Conservation (phyloP, 1,140 invertebrate genomes). For the Drosophila ohnishii region DNA sequence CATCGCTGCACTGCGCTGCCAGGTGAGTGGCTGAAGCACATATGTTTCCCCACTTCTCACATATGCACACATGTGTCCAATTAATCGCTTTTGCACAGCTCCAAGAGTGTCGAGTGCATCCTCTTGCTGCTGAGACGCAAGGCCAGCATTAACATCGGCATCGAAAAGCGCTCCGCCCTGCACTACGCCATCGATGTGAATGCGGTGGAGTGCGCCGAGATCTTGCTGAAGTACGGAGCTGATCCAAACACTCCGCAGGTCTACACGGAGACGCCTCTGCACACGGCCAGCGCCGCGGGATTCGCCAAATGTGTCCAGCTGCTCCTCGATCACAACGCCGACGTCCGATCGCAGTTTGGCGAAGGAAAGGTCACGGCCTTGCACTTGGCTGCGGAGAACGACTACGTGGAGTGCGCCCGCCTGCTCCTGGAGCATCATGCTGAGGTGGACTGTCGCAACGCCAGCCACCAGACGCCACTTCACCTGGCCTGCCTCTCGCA, state of each 20-base stretch:
- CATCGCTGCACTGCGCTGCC: slow-evolving; percentile 90
- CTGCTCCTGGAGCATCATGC: slow-evolving; percentile 90
- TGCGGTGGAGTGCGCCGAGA: slow-evolving; percentile 87
- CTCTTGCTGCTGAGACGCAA: slow-evolving; percentile 86
- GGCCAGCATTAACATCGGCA: slow-evolving; percentile 89
- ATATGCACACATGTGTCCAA: slow-evolving; percentile 1
- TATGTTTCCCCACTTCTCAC: neutral
- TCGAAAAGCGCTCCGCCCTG: slow-evolving; percentile 87
- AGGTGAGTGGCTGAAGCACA: slow-evolving; percentile 76
- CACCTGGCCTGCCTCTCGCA: slow-evolving; percentile 91
- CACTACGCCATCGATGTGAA: slow-evolving; percentile 90
- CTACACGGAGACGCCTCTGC: slow-evolving; percentile 92
- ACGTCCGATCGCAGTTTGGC: slow-evolving; percentile 89
- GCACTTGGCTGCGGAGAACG: slow-evolving; percentile 92
- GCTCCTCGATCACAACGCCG: slow-evolving; percentile 88
- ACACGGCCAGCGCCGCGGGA: slow-evolving; percentile 90
- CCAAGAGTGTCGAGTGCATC: slow-evolving; percentile 85
- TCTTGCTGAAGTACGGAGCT: slow-evolving; percentile 88
- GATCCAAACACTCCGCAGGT: slow-evolving; percentile 91
- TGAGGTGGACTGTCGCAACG: slow-evolving; percentile 87
- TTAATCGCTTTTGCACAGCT: slow-evolving; percentile 63
- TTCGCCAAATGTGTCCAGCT: slow-evolving; percentile 87
- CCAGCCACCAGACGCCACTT: slow-evolving; percentile 89
- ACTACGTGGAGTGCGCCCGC: slow-evolving; percentile 88
- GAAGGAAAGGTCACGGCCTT: slow-evolving; percentile 88